Base-by-base conservation (phyloP, 2,113 vertebrate species). In the Xiphophorus hellerii region DNA sequence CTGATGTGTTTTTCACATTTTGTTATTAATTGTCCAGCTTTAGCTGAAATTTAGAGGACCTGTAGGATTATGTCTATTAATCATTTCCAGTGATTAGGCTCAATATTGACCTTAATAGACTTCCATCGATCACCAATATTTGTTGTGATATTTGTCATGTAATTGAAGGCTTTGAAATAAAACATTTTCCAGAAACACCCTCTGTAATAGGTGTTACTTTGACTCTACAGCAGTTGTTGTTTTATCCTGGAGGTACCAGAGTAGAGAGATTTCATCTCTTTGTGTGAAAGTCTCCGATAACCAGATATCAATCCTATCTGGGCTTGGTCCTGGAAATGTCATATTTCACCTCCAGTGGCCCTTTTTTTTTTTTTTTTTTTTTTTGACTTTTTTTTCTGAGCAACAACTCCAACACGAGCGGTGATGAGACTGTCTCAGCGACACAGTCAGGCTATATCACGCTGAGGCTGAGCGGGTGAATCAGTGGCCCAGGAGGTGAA, bases 401-500 rank as follows among this genome's bases (percentile, higher is more conserved):
- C 68, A 70, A 39, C 82, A 72, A 33, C 44, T 27, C 28, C 30
- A 25, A 29, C 27, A 27, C n/a, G 28, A 5, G 65, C 69, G 27
- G 69, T 78, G 81, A 85, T 74, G 76, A 80, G 70, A 28, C 65
- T 28, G 44, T 73, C 20, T 31, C 83, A 44, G 65, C 58, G 22
- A 48, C 80, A 29, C 42, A 86, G 69, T 71, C 68, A 2, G 62
- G 27, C 64, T 67, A 20, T 69, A 80, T 82, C 80, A 71, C 58
- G 51, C 67, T 22, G 66, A 74, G 77, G 80, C 70, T 61, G 25
- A 60, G 42, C 51, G 71, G 86, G 69, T 66, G 83, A 77, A 77
- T 82, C 78, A 54, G 77, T 66, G 29, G 70, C 80, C 76, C 75
- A 48, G 79, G 81, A 71, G 87, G 89, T 92, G 82, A 93, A 91